These are phyloP conservation scores for Drosophila bipectinata DNA, from an alignment of 1,140 invertebrate genomes.

Conservation along the genomic window DNA sequence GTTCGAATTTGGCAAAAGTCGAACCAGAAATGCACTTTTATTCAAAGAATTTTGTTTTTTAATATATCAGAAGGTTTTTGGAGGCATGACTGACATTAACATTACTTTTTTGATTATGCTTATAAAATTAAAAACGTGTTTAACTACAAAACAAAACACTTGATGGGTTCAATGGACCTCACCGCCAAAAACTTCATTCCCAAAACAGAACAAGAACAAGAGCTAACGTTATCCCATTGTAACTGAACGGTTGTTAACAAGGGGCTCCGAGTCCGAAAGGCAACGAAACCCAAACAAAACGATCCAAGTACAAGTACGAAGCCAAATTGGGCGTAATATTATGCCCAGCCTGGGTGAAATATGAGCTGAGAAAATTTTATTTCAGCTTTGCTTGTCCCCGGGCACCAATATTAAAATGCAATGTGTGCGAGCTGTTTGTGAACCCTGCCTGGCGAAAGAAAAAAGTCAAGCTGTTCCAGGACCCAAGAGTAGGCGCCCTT, in stretches of 20 bases:
- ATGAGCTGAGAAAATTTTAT: constrained; percentile 81
- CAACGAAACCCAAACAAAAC: constrained; percentile 31
- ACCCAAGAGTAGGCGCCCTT: constrained; percentile 27
- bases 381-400: constrained; percentile 51
- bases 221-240: constrained; percentile 73
- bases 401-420: constrained; percentile 52
- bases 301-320: constrained; percentile 52
- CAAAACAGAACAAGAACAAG: constrained; percentile 53
- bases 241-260: constrained; percentile 76
- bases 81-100: too few species aligned
- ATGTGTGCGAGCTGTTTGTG: constrained; percentile 3
- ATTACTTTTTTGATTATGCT: too few species aligned
- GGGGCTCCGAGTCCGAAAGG: constrained; percentile 57
- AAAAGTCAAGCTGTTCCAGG: background rate
- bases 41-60: too few species aligned
- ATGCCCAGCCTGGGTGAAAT: constrained; percentile 71
- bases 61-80: too few species aligned
- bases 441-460: background rate
- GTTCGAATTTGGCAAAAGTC: background rate
- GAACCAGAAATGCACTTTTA: constrained; percentile 21
- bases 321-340: constrained; percentile 79
- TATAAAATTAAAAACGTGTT: too few species aligned
- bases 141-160: background rate
- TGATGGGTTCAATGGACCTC: constrained; percentile 2
- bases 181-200: constrained; percentile 6